Percentiles rank a stretch among this genome's conserved stretches.
phyloP scores from a whole-genome alignment of 2,113 vertebrate genomes.

The Corydoras sp. region DNA sequence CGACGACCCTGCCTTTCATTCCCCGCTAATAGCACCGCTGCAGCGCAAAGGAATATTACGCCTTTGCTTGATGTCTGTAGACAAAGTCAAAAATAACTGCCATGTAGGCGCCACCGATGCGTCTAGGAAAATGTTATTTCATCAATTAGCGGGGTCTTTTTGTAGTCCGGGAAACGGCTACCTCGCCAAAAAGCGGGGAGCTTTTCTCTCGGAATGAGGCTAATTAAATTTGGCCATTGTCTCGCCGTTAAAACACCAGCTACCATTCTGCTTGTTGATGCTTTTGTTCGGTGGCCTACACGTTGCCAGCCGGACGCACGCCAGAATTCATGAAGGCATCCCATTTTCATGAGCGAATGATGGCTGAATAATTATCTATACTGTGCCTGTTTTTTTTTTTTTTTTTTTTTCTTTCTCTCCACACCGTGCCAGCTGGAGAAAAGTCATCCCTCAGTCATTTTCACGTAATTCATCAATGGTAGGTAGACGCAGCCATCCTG shows the following conservation, averaged over 20 bases:
- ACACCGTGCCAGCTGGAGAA: not conserved
- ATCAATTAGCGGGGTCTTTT: constrained; percentile 39
- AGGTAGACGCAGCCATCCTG: constrained; percentile 30
- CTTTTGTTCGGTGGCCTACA: constrained; percentile 51
- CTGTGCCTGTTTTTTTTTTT: not conserved
- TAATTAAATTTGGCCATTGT: constrained; percentile 58
- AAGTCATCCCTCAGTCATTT: not conserved
- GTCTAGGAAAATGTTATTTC: constrained; percentile 40
- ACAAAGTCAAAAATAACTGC: constrained; percentile 34
- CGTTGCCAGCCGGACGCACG: constrained; percentile 58
- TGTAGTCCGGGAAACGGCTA: constrained; percentile 26
- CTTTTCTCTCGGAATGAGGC: constrained; percentile 50
- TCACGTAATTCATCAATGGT: constrained; percentile 29
- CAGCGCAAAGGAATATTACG: constrained; percentile 38
- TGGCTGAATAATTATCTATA: constrained; percentile 1
- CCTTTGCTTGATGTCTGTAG: constrained; percentile 35
- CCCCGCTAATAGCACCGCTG: constrained; percentile 33
- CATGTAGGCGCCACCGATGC: constrained; percentile 24
- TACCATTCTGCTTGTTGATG: constrained; percentile 47
- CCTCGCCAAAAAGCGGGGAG: constrained; percentile 14
- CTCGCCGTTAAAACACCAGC: constrained; percentile 51
- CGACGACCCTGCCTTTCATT: constrained; percentile 44
- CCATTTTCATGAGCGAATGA: constrained; percentile 56
- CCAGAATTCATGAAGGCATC: constrained; percentile 60
- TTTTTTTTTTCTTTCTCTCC: not conserved